Evolutionary conservation across 2,888 invertebrate species (phyloP).

Genomic region (Zeuzera pyrina): DNA sequence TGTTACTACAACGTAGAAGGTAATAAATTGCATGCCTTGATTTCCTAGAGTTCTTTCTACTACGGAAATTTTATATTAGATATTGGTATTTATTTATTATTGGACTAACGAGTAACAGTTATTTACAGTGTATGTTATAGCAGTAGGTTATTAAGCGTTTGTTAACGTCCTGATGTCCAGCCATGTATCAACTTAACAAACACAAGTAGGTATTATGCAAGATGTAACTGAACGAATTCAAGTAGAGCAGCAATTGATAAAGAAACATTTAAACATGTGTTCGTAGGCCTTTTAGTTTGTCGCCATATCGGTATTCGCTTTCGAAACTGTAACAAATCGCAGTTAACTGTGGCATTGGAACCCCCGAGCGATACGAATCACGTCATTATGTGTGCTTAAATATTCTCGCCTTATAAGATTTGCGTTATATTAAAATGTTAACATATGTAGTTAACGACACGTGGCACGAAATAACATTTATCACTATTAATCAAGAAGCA

Average conservation of each 20-base stretch:
- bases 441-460: conserved; percentile 6
- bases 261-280: conserved; percentile 10
- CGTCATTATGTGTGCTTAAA: conserved; percentile 30
- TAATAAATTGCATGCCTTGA: conserved; percentile 56
- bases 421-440: conserved; percentile 6
- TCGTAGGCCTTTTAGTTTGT: conserved; percentile 24
- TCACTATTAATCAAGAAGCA: conserved; percentile 27
- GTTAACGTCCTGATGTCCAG: too few relatives aligned
- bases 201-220: too few relatives aligned
- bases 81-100: too few relatives aligned
- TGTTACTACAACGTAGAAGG: too few relatives aligned
- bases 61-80: too few relatives aligned
- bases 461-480: conserved; percentile 7
- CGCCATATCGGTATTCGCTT: conserved; percentile 25
- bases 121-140: too few relatives aligned
- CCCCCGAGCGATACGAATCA: conserved; percentile 33
- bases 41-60: conserved; percentile 63
- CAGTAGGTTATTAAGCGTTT: too few relatives aligned
- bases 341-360: conserved; percentile 32
- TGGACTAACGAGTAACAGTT: too few relatives aligned
- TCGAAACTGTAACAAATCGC: conserved; percentile 45
- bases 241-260: conserved; percentile 14
- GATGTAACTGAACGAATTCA: too few relatives aligned
- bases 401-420: conserved; percentile 21
- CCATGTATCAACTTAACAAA: too few relatives aligned